Conservation (phyloP, 2,888 invertebrate species). For the Dyspetes luteomarginatus region DNA sequence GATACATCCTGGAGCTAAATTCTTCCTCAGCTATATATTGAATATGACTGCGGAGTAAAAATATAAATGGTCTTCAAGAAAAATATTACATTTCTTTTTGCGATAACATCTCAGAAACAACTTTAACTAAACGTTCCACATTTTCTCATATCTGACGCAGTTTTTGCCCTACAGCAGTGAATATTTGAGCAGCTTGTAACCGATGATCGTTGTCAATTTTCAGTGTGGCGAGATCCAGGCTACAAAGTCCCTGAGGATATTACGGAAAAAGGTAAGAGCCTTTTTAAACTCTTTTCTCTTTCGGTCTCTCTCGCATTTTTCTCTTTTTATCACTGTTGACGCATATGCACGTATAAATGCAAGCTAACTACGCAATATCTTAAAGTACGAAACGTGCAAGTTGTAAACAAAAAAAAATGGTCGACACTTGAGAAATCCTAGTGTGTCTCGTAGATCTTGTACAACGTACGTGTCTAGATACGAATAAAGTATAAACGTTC, state of each 20-base stretch:
- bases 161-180: background rate
- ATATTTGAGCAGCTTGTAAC: slow-evolving; percentile 22
- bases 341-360: background rate
- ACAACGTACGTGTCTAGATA: slow-evolving; percentile 11
- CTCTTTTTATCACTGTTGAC: too few species aligned
- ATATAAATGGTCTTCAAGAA: too few species aligned
- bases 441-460: slow-evolving; percentile 11
- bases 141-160: background rate
- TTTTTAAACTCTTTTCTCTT: background rate
- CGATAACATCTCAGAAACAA: too few species aligned
- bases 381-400: slow-evolving; percentile 22
- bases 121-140: background rate
- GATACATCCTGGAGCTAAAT: too few species aligned
- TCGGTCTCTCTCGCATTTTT: background rate
- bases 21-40: too few species aligned
- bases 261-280: slow-evolving; percentile 85
- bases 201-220: slow-evolving; percentile 68
- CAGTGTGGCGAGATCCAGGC: slow-evolving; percentile 87
- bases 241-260: slow-evolving; percentile 88
- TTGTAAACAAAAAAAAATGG: slow-evolving; percentile 30
- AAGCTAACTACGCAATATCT: slow-evolving; percentile 6
- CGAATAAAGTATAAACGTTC: background rate
- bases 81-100: too few species aligned
- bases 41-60: too few species aligned
- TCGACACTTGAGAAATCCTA: background rate